These are phyloP conservation scores for Bombus waltoni DNA, from an alignment of 1,140 invertebrate genomes.

Conservation along the genomic window DNA sequence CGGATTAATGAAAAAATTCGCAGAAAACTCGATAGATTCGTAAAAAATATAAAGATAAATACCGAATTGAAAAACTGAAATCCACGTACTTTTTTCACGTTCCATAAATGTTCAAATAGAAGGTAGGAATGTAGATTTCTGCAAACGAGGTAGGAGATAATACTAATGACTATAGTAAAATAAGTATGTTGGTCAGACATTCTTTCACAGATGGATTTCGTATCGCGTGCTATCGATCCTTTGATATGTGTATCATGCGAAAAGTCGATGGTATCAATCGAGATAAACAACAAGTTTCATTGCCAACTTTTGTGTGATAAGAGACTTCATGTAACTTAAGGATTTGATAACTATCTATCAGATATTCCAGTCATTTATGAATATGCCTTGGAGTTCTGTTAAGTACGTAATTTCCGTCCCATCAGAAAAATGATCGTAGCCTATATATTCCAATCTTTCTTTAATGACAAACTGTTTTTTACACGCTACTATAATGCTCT, in stretches of 20 bases:
- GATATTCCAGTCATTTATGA: conserved; percentile 9
- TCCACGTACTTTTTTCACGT: too few species aligned
- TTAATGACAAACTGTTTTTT: background rate
- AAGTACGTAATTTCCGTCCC: conserved; percentile 10
- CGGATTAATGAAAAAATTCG: background rate
- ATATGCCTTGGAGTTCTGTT: background rate
- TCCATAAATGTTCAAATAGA: too few species aligned
- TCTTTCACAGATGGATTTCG: background rate
- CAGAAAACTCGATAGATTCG: background rate
- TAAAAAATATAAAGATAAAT: background rate
- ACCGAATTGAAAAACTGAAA: background rate
- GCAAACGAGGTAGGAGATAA: background rate
- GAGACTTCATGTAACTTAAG: conserved; percentile 19
- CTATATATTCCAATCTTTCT: background rate
- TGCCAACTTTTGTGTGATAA: background rate
- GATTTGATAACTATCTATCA: conserved; percentile 22
- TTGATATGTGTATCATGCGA: background rate
- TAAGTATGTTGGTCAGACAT: background rate
- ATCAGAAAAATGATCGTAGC: background rate
- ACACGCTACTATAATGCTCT: background rate
- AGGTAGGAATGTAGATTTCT: background rate
- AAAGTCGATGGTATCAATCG: background rate
- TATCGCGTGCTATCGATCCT: background rate
- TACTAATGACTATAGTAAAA: background rate
- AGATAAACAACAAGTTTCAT: conserved; percentile 3